Evolutionary conservation across 2,888 invertebrate genomes (phyloP).

Genomic region (Leucozona laternaria): DNA sequence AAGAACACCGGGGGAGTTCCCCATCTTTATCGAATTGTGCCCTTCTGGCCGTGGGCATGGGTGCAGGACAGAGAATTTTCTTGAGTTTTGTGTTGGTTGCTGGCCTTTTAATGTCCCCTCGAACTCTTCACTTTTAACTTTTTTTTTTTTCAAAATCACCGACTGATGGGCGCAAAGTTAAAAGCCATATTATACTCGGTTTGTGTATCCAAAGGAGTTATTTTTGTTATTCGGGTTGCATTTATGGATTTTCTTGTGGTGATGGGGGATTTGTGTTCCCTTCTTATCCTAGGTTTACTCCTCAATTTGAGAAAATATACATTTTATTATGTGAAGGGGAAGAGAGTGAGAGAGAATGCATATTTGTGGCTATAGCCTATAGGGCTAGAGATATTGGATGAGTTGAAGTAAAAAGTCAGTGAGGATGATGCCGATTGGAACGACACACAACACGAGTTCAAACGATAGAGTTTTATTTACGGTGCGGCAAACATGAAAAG

Average conservation of each 20-base stretch:
- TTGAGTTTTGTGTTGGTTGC: conserved; percentile 4
- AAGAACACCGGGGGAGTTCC: not conserved
- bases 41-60: not conserved
- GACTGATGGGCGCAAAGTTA: conserved; percentile 5
- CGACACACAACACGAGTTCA: conserved; percentile 32
- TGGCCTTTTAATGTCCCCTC: conserved; percentile 13
- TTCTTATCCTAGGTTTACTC: conserved; percentile 3
- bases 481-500: conserved; percentile 30
- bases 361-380: not conserved
- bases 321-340: not conserved
- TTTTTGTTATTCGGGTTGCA: conserved; percentile 29
- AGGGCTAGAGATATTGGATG: not conserved
- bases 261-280: conserved; percentile 1
- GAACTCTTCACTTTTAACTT: not conserved
- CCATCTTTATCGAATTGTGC: not conserved
- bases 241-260: conserved; percentile 36
- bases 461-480: conserved; percentile 26
- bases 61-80: not conserved
- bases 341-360: not conserved
- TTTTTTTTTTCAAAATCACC: not conserved
- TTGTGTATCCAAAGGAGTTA: conserved; percentile 5
- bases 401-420: not conserved
- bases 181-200: conserved; percentile 26
- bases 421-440: conserved; percentile 26
- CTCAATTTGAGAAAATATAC: conserved; percentile 11